Percentiles rank a stretch among this genome's conserved stretches.
phyloP scores from a whole-genome alignment of 1,140 invertebrate species.

The Pseudomyrmex flavicornis region DNA sequence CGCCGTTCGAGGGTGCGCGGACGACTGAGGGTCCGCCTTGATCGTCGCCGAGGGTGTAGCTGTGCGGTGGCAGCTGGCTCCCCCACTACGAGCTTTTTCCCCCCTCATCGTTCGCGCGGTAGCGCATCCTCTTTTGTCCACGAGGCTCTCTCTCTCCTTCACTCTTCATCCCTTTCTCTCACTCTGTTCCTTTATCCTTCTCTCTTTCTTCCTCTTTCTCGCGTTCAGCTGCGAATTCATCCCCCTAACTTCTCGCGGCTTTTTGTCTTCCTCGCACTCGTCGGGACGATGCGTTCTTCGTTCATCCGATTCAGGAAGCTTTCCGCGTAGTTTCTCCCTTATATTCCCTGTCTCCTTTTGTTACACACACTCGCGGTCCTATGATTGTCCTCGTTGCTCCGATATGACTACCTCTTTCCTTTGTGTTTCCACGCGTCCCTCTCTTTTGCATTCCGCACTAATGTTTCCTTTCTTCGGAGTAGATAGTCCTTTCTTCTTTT shows the following conservation, averaged over 20 bases:
- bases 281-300: constrained; percentile 13
- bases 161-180: neutral
- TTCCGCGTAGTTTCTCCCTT: constrained; percentile 6
- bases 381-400: neutral
- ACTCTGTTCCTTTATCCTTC: constrained; percentile 22
- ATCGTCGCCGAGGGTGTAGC: constrained; percentile 80
- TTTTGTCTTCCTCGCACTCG: constrained; percentile 39
- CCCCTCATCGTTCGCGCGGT: constrained; percentile 35
- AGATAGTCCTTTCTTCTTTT: neutral
- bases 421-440: neutral
- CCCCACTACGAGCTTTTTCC: constrained; percentile 29
- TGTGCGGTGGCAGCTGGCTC: constrained; percentile 70
- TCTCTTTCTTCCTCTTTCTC: neutral
- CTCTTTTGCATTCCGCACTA: constrained; percentile 41
- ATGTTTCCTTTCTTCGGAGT: constrained; percentile 35
- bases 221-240: constrained; percentile 1
- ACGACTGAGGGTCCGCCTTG: constrained; percentile 79
- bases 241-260: constrained; percentile 40
- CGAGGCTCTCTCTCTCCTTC: constrained; percentile 14
- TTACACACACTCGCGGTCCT: neutral
- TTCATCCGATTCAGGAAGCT: neutral
- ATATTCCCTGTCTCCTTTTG: neutral
- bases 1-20: constrained; percentile 82
- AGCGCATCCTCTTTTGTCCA: constrained; percentile 43
- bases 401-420: neutral